These are phyloP conservation scores for Phataginus tricuspis DNA, from an alignment of 2,797 vertebrate species.

Conservation along the genomic window DNA sequence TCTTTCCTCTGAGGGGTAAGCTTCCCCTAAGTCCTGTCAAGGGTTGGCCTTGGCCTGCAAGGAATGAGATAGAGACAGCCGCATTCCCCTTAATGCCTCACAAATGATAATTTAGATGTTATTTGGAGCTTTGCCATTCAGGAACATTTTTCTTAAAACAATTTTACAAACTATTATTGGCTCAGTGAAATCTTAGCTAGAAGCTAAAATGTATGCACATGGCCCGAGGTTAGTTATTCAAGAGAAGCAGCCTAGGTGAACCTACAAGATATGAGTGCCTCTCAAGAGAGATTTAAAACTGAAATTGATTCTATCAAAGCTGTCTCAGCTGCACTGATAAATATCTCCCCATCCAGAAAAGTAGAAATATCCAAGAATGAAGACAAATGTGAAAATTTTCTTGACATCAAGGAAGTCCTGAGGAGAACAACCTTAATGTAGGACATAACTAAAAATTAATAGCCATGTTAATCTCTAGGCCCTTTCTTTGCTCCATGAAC, in stretches of 20 bases:
- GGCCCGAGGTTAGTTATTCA: not conserved
- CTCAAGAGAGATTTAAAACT: constrained; percentile 52
- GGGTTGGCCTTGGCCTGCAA: not conserved
- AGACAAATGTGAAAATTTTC: constrained; percentile 57
- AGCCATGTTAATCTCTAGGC: not conserved
- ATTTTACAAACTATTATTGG: constrained; percentile 49
- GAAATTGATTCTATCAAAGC: constrained; percentile 53
- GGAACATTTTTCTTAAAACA: constrained; percentile 45
- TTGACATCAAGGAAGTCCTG: constrained; percentile 13
- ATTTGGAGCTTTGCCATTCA: not conserved
- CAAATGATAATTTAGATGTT: constrained; percentile 33
- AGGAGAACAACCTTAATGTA: not conserved
- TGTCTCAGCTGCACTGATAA: not conserved
- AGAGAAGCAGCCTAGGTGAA: constrained; percentile 51
- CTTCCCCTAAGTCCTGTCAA: not conserved
- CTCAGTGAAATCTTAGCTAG: constrained; percentile 49
- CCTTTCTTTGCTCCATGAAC: not conserved
- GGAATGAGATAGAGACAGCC: not conserved
- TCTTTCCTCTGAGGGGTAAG: not conserved
- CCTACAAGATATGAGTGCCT: constrained; percentile 1
- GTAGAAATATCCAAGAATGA: constrained; percentile 30
- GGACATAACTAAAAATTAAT: constrained; percentile 34
- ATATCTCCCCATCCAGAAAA: constrained; percentile 11
- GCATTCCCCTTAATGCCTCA: not conserved
- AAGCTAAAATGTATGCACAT: constrained; percentile 18